These are phyloP conservation scores for Antheraea yamamai DNA, from an alignment of 2,888 invertebrate genomes.

Conservation along the genomic window DNA sequence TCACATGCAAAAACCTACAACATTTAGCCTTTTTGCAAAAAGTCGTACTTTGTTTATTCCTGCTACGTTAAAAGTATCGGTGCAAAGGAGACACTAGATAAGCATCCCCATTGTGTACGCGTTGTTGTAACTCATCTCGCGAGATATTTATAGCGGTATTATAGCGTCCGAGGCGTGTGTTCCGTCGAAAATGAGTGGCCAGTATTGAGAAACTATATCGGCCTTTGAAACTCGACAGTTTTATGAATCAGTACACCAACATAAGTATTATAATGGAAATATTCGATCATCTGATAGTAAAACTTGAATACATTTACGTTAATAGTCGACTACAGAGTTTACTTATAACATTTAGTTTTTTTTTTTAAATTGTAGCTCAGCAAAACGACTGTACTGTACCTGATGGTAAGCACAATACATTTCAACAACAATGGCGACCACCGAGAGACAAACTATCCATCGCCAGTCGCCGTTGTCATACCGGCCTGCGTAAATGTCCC, in stretches of 20 bases:
- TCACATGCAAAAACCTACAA: not conserved
- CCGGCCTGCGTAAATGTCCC: too few relatives aligned
- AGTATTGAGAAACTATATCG: constrained; percentile 3
- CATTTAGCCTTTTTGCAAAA: not conserved
- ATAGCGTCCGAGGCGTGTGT: constrained; percentile 37
- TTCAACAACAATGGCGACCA: too few relatives aligned
- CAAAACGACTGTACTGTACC: too few relatives aligned
- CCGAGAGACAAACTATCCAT: too few relatives aligned
- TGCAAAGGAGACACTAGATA: constrained; percentile 31
- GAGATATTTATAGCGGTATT: constrained; percentile 54
- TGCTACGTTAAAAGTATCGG: constrained; percentile 14
- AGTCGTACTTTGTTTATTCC: not conserved
- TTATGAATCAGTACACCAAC: not conserved
- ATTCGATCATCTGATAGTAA: not conserved
- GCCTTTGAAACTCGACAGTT: not conserved
- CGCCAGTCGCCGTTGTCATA: too few relatives aligned
- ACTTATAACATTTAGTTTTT: not conserved
- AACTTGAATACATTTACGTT: not conserved
- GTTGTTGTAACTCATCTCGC: constrained; percentile 43
- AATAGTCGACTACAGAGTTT: not conserved
- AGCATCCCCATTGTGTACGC: constrained; percentile 42
- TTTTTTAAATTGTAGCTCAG: too few relatives aligned
- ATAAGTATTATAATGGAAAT: not conserved
- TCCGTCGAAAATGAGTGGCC: constrained; percentile 26
- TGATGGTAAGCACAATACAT: too few relatives aligned